Evolutionary conservation across 1,140 invertebrate species (phyloP).

Genomic region (Apis mellifera): DNA sequence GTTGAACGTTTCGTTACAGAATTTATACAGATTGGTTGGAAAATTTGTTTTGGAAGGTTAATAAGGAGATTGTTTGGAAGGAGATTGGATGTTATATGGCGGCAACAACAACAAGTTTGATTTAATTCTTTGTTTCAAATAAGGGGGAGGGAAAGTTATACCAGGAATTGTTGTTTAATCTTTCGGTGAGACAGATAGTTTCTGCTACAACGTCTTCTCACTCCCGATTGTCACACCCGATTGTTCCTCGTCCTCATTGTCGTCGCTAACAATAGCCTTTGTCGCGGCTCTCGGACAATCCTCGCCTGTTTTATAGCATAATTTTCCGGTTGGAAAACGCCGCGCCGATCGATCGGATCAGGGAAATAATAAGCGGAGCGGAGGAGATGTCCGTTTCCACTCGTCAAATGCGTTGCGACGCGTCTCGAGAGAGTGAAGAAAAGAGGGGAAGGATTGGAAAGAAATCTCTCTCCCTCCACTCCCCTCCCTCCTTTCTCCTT

Average conservation of each 20-base stretch:
- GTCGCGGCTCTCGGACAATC: slow-evolving; percentile 31
- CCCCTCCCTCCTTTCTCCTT: no score
- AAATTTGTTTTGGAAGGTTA: no score
- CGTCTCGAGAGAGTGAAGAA: no score
- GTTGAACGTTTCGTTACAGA: no score
- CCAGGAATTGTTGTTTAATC: slow-evolving; percentile 14
- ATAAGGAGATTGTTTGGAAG: no score
- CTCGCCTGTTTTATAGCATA: slow-evolving; percentile 34
- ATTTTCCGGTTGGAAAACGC: slow-evolving; percentile 48
- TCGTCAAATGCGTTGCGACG: not conserved
- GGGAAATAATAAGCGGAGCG: slow-evolving; percentile 3
- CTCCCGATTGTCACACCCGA: slow-evolving; percentile 49
- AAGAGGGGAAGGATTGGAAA: no score
- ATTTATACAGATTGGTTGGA: no score
- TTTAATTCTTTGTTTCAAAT: no score
- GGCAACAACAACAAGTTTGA: no score
- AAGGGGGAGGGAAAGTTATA: not conserved
- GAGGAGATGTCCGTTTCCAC: not conserved
- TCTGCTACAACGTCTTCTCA: slow-evolving; percentile 41
- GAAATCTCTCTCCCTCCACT: no score
- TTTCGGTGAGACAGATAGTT: not conserved
- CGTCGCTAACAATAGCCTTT: slow-evolving; percentile 55
- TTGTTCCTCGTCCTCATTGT: slow-evolving; percentile 51
- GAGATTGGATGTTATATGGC: no score
- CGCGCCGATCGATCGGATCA: slow-evolving; percentile 38